These are phyloP conservation scores for Helostoma temminkii DNA, from an alignment of 2,797 vertebrate genomes.

Conservation along the genomic window DNA sequence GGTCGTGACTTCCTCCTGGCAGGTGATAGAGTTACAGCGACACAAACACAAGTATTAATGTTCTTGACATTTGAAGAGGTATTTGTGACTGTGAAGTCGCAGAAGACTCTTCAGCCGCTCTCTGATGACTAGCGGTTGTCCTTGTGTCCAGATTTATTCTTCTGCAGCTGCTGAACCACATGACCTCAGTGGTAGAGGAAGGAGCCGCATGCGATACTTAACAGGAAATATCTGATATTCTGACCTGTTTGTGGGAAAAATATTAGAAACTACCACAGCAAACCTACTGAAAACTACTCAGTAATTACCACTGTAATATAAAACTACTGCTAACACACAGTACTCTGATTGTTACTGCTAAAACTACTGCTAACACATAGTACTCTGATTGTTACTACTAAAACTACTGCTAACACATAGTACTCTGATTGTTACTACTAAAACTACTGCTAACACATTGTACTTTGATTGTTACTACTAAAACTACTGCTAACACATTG, in stretches of 20 bases:
- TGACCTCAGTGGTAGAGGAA: background rate
- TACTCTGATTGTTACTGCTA: too few species aligned
- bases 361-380: too few species aligned
- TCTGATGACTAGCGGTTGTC: constrained; percentile 6
- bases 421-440: too few species aligned
- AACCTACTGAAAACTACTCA: too few species aligned
- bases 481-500: background rate
- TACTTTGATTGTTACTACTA: too few species aligned
- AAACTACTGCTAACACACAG: too few species aligned
- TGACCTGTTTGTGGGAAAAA: too few species aligned
- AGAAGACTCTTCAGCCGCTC: constrained; percentile 4
- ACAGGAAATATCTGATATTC: background rate
- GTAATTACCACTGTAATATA: too few species aligned
- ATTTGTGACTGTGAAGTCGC: constrained; percentile 25
- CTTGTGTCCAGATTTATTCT: background rate
- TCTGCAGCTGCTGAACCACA: background rate
- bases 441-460: background rate
- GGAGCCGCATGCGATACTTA: too few species aligned
- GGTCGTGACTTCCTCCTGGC: constrained; percentile 34
- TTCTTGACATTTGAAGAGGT: constrained; percentile 48
- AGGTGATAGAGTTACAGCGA: constrained; percentile 21
- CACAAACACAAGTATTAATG: background rate
- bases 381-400: too few species aligned
- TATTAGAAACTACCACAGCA: too few species aligned
- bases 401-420: too few species aligned